A percentile compares a stretch with the other conserved stretches of the same genome.
Conservation (phyloP, 2,797 vertebrate species). For the Cetoscarus ocellatus region DNA sequence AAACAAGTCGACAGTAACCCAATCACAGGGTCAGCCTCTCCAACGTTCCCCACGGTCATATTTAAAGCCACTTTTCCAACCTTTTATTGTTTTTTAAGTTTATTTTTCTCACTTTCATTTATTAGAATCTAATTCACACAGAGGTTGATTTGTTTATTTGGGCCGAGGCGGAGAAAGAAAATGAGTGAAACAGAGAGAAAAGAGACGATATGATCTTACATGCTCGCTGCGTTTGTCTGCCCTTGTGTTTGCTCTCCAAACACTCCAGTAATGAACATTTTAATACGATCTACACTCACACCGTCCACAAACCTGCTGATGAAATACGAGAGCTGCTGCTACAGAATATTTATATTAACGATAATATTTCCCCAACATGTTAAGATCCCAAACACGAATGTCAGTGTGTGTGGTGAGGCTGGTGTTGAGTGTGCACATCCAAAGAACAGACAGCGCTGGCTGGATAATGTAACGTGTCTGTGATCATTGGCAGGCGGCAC, state of each 20-base stretch:
- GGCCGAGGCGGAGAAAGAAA: conserved; percentile 32
- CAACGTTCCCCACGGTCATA: conserved; percentile 34
- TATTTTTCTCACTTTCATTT: conserved; percentile 70
- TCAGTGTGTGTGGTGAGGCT: conserved; percentile 8
- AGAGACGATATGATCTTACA: conserved; percentile 54
- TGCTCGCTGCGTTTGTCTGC: conserved; percentile 50
- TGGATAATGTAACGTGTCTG: conserved; percentile 32
- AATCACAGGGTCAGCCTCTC: conserved; percentile 35
- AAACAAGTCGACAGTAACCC: conserved; percentile 36
- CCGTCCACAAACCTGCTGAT: conserved; percentile 34
- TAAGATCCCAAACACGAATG: conserved; percentile 40
- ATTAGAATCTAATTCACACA: conserved; percentile 63
- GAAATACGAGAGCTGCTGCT: conserved; percentile 54
- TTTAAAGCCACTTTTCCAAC: conserved; percentile 44
- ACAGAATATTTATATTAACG: conserved; percentile 62
- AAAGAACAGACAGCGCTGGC: conserved; percentile 31
- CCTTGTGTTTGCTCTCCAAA: conserved; percentile 72
- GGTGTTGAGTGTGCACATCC: conserved; percentile 40
- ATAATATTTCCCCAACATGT: conserved; percentile 63
- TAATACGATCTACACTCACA: conserved; percentile 43
- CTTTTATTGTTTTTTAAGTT: conserved; percentile 67
- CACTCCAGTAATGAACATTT: conserved; percentile 68
- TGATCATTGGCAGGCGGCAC: conserved; percentile 42
- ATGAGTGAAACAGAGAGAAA: not conserved
- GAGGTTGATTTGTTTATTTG: conserved; percentile 58